Percentiles rank a stretch among this genome's conserved stretches.
Conservation (phyloP, 2,113 vertebrate genomes). For the Seriola rivoliana region DNA sequence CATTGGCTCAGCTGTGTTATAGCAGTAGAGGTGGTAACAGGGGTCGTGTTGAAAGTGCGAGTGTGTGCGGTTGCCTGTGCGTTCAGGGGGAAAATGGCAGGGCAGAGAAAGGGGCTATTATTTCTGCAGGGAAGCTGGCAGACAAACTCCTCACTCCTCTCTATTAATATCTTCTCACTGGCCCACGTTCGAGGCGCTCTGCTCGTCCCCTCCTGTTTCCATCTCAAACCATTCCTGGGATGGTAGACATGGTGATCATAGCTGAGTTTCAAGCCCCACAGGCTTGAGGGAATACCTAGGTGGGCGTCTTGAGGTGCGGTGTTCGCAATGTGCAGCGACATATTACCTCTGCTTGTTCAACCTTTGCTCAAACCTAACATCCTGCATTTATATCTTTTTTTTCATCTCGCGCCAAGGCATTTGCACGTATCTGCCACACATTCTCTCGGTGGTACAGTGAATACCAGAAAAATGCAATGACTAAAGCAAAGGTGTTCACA, state of each 20-base stretch:
- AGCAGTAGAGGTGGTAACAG: slow-evolving; percentile 36
- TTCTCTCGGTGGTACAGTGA: slow-evolving; percentile 16
- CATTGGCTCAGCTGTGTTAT: background rate
- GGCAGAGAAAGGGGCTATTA: slow-evolving; percentile 61
- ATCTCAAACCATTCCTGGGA: slow-evolving; percentile 71
- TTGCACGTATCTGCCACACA: background rate
- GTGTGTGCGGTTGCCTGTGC: slow-evolving; percentile 33
- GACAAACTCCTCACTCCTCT: slow-evolving; percentile 41
- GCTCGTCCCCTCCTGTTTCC: slow-evolving; percentile 32
- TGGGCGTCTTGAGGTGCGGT: slow-evolving; percentile 42
- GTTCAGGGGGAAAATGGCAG: slow-evolving; percentile 13
- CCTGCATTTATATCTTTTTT: slow-evolving; percentile 11
- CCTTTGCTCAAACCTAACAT: background rate
- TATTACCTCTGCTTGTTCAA: slow-evolving; percentile 11
- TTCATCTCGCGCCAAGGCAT: slow-evolving; percentile 6
- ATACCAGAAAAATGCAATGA: slow-evolving; percentile 5
- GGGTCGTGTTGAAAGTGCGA: background rate
- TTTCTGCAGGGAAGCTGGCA: slow-evolving; percentile 56
- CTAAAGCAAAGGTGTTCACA: background rate
- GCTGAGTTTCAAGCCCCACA: slow-evolving; percentile 51
- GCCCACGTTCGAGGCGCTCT: slow-evolving; percentile 27
- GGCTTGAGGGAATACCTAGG: slow-evolving; percentile 61
- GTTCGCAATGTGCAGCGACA: slow-evolving; percentile 3
- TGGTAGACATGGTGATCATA: slow-evolving; percentile 75
- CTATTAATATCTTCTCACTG: slow-evolving; percentile 70